phyloP scores from a whole-genome alignment of 2,797 vertebrate species.

The Natrix natrix region DNA sequence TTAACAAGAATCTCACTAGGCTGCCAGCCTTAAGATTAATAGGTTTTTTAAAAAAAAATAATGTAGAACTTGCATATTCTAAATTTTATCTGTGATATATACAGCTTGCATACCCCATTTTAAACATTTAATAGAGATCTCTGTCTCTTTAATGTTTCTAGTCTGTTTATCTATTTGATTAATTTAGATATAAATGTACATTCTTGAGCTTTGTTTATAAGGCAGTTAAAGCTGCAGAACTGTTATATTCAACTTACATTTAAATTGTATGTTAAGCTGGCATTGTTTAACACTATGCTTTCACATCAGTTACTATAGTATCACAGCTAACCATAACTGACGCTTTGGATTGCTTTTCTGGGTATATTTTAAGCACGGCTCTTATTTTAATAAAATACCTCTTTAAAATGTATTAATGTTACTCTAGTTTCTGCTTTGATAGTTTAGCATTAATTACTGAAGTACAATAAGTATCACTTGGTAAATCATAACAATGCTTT shows the following conservation, averaged over 20 bases:
- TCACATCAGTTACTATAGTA: constrained; percentile 43
- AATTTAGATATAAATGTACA: constrained; percentile 35
- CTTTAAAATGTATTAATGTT: constrained; percentile 27
- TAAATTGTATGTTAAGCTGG: constrained; percentile 40
- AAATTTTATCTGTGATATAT: constrained; percentile 38
- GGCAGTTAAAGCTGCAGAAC: constrained; percentile 42
- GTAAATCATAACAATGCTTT: constrained; percentile 37
- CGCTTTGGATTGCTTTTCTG: constrained; percentile 36
- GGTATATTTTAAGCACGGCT: constrained; percentile 46
- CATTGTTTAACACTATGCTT: constrained; percentile 28
- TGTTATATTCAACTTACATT: constrained; percentile 24
- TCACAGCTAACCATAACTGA: constrained; percentile 54
- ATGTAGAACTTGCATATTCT: constrained; percentile 1
- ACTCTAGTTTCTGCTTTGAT: constrained; percentile 47
- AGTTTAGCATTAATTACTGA: constrained; percentile 40
- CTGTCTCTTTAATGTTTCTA: constrained; percentile 29
- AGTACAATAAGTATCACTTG: constrained; percentile 44
- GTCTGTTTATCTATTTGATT: constrained; percentile 12
- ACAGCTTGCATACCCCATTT: constrained; percentile 31
- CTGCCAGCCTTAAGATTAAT: background rate
- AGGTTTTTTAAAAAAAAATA: constrained; percentile 4
- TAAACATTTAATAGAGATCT: background rate
- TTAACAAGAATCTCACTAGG: constrained; percentile 1
- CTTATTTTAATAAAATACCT: constrained; percentile 51
- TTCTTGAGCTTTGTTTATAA: constrained; percentile 31